A percentile compares a stretch with the other conserved stretches of the same genome.
phyloP scores from a whole-genome alignment of 2,113 vertebrate genomes.

The Anhinga anhinga region DNA sequence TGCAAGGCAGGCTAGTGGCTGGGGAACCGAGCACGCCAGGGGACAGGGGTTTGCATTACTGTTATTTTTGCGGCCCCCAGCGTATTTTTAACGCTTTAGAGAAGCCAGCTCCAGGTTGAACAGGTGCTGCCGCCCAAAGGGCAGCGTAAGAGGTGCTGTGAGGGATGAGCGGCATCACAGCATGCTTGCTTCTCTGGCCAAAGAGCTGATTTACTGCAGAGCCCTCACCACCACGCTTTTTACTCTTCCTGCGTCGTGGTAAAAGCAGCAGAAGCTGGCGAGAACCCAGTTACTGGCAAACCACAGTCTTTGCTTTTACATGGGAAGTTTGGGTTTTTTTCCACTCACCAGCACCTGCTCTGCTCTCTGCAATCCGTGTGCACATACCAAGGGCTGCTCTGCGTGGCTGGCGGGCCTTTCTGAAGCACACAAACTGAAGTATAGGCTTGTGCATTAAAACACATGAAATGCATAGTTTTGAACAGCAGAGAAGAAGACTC shows the following conservation, averaged over 20 bases:
- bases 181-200: background rate
- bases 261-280: background rate
- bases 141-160: background rate
- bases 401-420: background rate
- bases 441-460: background rate
- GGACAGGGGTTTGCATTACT: no score
- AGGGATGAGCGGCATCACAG: background rate
- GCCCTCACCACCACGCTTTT: background rate
- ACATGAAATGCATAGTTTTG: accelerated
- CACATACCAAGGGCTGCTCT: background rate
- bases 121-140: background rate
- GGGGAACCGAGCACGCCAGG: accelerated
- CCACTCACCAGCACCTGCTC: background rate
- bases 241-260: accelerated
- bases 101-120: background rate
- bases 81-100: accelerated
- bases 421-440: accelerated
- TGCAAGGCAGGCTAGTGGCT: accelerated
- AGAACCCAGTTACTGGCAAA: background rate
- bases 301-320: accelerated
- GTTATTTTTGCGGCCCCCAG: background rate
- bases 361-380: background rate
- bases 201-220: background rate
- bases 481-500: background rate
- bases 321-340: background rate